Conservation (phyloP, 37 sponge, comb jelly and placozoan genomes). For the Aplysina aerophoba region DNA sequence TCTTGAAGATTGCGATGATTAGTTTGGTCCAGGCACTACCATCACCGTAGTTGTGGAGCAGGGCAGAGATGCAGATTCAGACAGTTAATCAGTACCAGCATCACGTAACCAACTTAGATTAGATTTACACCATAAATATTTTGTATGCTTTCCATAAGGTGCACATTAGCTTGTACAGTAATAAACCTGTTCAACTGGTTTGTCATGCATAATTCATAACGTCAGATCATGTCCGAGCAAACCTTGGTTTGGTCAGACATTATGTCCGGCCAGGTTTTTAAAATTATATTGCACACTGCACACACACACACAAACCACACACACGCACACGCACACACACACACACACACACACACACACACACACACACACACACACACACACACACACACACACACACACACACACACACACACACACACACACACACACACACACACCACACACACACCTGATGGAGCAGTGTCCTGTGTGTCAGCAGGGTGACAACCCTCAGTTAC, state of each 20-base stretch:
- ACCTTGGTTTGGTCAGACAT: conserved; percentile 35
- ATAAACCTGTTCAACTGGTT: neutral
- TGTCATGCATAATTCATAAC: conserved; percentile 7
- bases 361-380: too few species aligned
- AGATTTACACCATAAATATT: neutral
- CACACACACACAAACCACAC: too few species aligned
- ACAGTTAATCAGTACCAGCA: neutral
- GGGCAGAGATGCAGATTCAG: conserved; percentile 9
- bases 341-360: too few species aligned
- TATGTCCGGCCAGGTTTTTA: conserved; percentile 12
- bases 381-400: too few species aligned
- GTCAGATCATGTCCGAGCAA: conserved; percentile 40
- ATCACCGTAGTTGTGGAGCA: neutral
- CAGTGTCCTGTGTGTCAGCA: too few species aligned
- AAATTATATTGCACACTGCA: conserved; percentile 31
- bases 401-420: too few species aligned
- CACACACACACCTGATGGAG: too few species aligned
- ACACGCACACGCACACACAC: too few species aligned
- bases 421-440: too few species aligned
- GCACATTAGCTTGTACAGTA: neutral
- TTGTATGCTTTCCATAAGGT: neutral
- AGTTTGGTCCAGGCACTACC: neutral
- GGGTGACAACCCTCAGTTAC: too few species aligned
- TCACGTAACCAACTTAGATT: too few species aligned
- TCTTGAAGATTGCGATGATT: neutral